phyloP scores from a whole-genome alignment of 2,888 invertebrate genomes.

The Microctonus hyperodae region DNA sequence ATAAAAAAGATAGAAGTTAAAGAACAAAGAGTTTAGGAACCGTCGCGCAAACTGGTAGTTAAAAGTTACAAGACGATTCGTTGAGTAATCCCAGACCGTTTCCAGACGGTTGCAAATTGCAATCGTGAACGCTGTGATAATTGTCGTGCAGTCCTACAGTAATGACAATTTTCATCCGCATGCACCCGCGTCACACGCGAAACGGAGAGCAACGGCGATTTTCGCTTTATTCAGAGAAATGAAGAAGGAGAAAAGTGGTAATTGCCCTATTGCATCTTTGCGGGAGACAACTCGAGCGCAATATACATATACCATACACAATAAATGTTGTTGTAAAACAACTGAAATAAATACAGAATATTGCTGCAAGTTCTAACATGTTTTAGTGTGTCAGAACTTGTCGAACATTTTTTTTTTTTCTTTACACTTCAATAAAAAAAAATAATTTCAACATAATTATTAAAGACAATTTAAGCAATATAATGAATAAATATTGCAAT shows the following conservation, averaged over 20 bases:
- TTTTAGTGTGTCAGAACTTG: no score
- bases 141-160: slow-evolving; percentile 57
- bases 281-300: slow-evolving; percentile 43
- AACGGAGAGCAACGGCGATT: slow-evolving; percentile 32
- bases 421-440: no score
- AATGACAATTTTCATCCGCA: slow-evolving; percentile 60
- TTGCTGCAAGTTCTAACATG: no score
- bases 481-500: no score
- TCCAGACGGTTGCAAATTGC: slow-evolving; percentile 61
- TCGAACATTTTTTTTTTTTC: neutral
- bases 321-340: neutral
- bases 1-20: neutral
- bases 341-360: neutral
- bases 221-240: slow-evolving; percentile 11
- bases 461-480: no score
- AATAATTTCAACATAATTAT: no score
- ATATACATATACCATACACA: neutral
- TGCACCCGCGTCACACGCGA: slow-evolving; percentile 47
- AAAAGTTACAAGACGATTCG: slow-evolving; percentile 62
- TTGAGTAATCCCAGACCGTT: slow-evolving; percentile 62
- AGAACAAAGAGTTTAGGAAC: slow-evolving; percentile 33
- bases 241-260: slow-evolving; percentile 42
- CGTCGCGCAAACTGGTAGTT: slow-evolving; percentile 55
- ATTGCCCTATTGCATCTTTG: slow-evolving; percentile 58
- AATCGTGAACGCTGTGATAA: slow-evolving; percentile 62